Base-by-base conservation (phyloP, 2,888 invertebrate genomes). In the Cephalotes varians region DNA sequence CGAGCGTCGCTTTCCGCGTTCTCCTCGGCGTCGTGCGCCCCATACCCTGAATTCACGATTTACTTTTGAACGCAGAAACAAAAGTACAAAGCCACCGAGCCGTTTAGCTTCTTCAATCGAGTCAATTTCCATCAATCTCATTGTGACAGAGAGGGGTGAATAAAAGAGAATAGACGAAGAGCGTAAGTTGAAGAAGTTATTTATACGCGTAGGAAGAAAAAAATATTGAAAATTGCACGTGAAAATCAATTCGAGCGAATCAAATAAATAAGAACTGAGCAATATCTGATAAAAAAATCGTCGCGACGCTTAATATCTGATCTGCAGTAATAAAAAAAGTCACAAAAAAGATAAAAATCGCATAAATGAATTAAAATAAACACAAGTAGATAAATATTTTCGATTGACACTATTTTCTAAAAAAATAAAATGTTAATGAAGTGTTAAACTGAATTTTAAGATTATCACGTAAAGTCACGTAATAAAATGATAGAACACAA, bases 1-100 rank as follows among this genome's bases (percentile, higher is more conserved):
- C 67, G 81, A 81, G 84, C 86, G 77, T 81, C 76, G 81, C 86
- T 86, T 86, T 87, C 83, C 88, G 85, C 83, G 82, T 87, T 87
- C 81, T 85, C 56, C 44, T n/a, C 79, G 21, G 25, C 2, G 10
- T 15, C 65, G 31, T 31, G 25, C 34, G 37, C 37, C 40, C 56
- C 37, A 5, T 25, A 34, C 21, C 1, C 62, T 18, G 21, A 7
- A 58, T 15, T 60, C 40, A 31, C n/a, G 18, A 15, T 65, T 44
- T 4, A 28, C 25, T 40, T 65, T 76, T 40, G 40, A 9, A 54
- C 25, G 25, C 44, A 21, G n/a, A 37, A 49, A 62, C 64, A 7
- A 40, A 44, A 40, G 18, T 44, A 9, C 44, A 44, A 31, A 40
- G 28, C 40, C 5, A 31, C 15, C 21, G 15, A 3, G 31, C 18